Evolutionary conservation across 2,888 invertebrate species (phyloP).

Genomic region (Rotaria magnacalcarata): DNA sequence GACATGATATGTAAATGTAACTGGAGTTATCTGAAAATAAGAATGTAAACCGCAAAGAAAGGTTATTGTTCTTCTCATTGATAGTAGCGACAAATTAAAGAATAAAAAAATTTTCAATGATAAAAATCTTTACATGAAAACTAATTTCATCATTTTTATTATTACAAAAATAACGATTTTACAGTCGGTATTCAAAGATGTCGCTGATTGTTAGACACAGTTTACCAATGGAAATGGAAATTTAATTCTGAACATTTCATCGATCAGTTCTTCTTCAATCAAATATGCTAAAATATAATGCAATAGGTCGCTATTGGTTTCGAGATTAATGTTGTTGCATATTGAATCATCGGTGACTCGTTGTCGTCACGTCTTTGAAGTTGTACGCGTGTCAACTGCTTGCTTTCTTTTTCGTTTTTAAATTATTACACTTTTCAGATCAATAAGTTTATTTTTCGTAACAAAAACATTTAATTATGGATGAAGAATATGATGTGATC

Average conservation of each 20-base stretch:
- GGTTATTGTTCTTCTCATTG: background rate
- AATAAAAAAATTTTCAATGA: background rate
- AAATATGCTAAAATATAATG: conserved; percentile 5
- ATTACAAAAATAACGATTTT: background rate
- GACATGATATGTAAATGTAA: background rate
- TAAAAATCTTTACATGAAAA: background rate
- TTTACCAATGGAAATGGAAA: background rate
- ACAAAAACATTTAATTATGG: conserved; percentile 66
- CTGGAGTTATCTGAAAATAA: background rate
- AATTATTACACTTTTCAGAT: background rate
- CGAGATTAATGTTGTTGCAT: background rate
- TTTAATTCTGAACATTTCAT: background rate
- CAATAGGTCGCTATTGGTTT: background rate
- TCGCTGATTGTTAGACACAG: background rate
- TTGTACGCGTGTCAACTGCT: background rate
- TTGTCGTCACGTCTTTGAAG: background rate
- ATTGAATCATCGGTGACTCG: background rate
- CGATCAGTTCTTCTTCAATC: background rate
- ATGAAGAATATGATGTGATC: conserved; percentile 99
- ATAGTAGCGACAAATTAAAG: background rate
- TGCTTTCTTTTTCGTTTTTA: background rate
- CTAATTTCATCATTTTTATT: too few species aligned
- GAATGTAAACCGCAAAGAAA: conserved; percentile 4
- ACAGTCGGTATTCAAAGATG: background rate
- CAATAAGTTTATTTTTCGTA: background rate